phyloP scores from a whole-genome alignment of 2,113 vertebrate genomes.

The Heteronetta atricapilla region DNA sequence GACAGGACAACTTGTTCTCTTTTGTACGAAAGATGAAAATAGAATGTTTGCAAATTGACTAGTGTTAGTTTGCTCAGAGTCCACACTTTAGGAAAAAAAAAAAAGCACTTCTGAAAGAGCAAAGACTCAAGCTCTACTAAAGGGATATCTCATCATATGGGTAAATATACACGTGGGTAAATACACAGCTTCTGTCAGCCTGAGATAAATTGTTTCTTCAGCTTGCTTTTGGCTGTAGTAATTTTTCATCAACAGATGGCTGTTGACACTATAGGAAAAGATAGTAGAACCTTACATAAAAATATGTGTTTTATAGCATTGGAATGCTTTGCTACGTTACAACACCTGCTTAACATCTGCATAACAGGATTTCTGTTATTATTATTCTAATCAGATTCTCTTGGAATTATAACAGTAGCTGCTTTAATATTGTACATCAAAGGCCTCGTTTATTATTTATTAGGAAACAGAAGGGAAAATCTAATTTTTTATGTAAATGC shows the following conservation, averaged over 20 bases:
- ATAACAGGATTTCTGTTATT: not conserved
- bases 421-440: not conserved
- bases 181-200: not conserved
- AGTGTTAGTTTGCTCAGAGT: not conserved
- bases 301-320: not conserved
- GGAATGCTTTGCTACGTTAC: not conserved
- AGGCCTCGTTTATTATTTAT: conserved; percentile 31
- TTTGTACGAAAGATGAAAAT: not conserved
- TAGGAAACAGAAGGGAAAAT: not conserved
- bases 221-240: not conserved
- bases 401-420: not conserved
- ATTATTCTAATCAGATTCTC: not conserved
- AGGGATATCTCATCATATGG: not conserved
- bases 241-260: not conserved
- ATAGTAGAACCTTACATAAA: not conserved
- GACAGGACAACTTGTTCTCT: not conserved
- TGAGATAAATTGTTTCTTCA: not conserved
- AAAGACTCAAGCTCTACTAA: not conserved
- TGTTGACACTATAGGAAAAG: not conserved
- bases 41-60: not conserved
- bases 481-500: conserved; percentile 32
- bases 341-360: not conserved
- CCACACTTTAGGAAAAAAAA: not conserved
- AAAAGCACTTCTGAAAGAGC: not conserved
- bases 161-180: not conserved